Percentiles rank a stretch among this genome's conserved stretches.
Evolutionary conservation across 2,797 vertebrate genomes (phyloP).

Genomic region (Cossypha polioptera): DNA sequence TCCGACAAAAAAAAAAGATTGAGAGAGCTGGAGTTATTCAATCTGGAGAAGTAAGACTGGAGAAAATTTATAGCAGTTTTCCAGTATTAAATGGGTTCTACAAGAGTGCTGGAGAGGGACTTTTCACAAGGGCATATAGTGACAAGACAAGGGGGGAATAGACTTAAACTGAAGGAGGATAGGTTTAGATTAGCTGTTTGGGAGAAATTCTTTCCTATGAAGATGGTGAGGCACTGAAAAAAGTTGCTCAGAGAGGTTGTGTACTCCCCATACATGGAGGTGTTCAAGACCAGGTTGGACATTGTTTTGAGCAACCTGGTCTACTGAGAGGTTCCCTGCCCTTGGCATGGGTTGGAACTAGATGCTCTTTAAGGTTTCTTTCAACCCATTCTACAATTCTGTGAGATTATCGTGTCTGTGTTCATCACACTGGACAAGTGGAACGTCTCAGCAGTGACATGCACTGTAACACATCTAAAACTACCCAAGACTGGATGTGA

Average conservation of each 20-base stretch:
- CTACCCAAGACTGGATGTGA: not conserved
- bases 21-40: not conserved
- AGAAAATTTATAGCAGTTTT: not conserved
- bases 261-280: accelerated
- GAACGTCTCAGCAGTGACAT: not conserved
- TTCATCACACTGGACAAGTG: not conserved
- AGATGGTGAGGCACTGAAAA: not conserved
- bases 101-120: not conserved
- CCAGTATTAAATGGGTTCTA: not conserved
- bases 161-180: not conserved
- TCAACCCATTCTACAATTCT: not conserved
- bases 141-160: not conserved
- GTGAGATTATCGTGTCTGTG: accelerated
- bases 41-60: not conserved
- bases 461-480: not conserved
- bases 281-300: not conserved
- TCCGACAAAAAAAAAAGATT: not conserved
- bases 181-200: not conserved
- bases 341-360: not conserved
- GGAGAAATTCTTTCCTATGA: not conserved
- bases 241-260: not conserved
- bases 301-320: not conserved
- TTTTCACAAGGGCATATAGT: not conserved
- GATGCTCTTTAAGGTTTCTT: not conserved
- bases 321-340: not conserved